A percentile compares a stretch with the other conserved stretches of the same genome.
Conservation (phyloP, 2,888 invertebrate genomes). For the Acrobasis repandana region DNA sequence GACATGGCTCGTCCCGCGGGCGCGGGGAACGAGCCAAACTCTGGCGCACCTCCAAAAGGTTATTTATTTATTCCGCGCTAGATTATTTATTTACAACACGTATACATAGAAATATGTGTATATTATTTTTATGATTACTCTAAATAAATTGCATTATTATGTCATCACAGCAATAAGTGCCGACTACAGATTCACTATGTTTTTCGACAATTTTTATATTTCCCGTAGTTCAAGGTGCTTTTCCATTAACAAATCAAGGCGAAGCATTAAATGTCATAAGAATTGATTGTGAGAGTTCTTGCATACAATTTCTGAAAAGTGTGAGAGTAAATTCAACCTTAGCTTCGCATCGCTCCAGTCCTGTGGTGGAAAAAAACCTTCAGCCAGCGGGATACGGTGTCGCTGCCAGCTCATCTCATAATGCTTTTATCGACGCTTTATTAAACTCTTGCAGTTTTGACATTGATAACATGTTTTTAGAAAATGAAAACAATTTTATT, state of each 20-base stretch:
- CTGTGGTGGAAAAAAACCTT: too few species aligned
- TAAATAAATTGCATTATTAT: constrained; percentile 36
- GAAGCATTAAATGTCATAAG: too few species aligned
- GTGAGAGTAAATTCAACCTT: too few species aligned
- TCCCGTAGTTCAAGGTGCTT: neutral
- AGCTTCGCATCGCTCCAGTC: too few species aligned
- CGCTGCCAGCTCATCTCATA: constrained; percentile 12
- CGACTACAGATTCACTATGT: constrained; percentile 33
- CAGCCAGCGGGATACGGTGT: constrained; percentile 1
- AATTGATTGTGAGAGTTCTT: too few species aligned
- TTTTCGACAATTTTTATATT: constrained; percentile 27
- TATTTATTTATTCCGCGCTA: constrained; percentile 60
- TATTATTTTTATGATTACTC: constrained; percentile 39
- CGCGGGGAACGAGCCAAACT: constrained; percentile 31
- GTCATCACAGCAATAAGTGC: constrained; percentile 39
- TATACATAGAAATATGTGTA: constrained; percentile 39
- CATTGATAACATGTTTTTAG: constrained; percentile 11
- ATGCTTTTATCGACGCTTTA: constrained; percentile 20
- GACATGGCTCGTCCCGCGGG: constrained; percentile 22
- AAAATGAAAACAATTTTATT: constrained; percentile 2
- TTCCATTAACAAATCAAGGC: too few species aligned
- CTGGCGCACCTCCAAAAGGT: constrained; percentile 55
- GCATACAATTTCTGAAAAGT: too few species aligned
- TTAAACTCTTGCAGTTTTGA: constrained; percentile 8
- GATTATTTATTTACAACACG: constrained; percentile 63